Conservation (phyloP, 1,140 invertebrate species). For the Leptoteleia sp. region DNA sequence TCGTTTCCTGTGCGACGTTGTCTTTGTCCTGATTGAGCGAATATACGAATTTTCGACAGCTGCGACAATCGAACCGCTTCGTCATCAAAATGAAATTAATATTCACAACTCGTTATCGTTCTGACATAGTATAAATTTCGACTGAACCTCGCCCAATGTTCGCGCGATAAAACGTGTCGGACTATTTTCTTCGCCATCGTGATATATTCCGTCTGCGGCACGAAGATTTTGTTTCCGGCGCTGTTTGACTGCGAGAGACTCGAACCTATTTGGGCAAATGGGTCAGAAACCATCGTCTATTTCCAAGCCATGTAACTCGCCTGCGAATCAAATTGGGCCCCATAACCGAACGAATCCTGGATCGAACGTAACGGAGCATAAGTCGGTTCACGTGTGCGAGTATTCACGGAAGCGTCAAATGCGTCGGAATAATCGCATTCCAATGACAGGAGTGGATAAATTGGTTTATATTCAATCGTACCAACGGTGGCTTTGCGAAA, state of each 20-base stretch:
- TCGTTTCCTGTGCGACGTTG: constrained; percentile 23
- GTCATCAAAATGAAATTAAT: constrained; percentile 28
- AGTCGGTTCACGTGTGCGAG: constrained; percentile 22
- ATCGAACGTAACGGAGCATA: constrained; percentile 40
- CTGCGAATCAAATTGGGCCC: constrained; percentile 70
- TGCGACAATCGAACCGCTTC: constrained; percentile 6
- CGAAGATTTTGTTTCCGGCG: constrained; percentile 46
- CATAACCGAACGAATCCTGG: constrained; percentile 37
- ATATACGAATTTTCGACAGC: constrained; percentile 28
- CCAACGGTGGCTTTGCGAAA: no score
- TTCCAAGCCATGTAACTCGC: constrained; percentile 75
- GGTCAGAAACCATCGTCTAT: constrained; percentile 76
- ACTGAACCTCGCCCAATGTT: no score
- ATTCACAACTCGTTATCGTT: constrained; percentile 18
- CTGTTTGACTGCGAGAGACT: constrained; percentile 43
- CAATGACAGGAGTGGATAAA: constrained; percentile 41
- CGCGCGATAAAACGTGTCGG: constrained; percentile 31
- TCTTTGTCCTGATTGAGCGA: constrained; percentile 28
- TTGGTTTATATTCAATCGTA: no score
- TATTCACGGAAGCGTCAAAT: constrained; percentile 40
- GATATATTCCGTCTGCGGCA: constrained; percentile 52
- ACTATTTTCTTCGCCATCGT: constrained; percentile 25
- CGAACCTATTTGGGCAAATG: constrained; percentile 75
- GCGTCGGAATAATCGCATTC: constrained; percentile 60
- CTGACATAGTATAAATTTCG: no score